Base-by-base conservation (phyloP, 2,797 vertebrate species). In the Cossypha caffra region DNA sequence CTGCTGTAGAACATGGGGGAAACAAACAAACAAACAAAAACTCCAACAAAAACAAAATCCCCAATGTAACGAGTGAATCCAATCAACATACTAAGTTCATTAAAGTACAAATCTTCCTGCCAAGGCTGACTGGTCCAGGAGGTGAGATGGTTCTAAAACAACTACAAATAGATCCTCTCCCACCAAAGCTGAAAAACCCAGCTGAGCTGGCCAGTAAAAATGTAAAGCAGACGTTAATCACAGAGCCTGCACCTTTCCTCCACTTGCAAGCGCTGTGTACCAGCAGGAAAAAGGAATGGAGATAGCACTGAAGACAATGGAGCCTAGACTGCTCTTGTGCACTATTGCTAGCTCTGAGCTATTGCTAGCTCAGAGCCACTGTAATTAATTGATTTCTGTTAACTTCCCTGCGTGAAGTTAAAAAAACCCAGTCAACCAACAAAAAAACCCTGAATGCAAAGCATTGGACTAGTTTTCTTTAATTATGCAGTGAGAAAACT, bases 81-180 rank as follows among this genome's bases (percentile, higher is more conserved):
- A 96, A 88, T 33, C 37, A 85, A 83, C 33, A 84, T n/a, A 78
- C 43, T 95, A 94, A 95, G 87, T 66, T 57, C 29, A 63, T 88
- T 89, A 89, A 80, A 91, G 59, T 8, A 83, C 10, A 23, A 35
- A 72, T 69, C 42, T 79, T 93, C 45, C 50, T 85, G 59, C 87
- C 88, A 92, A 94, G 62, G 25, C 69, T 84, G 71, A 45, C 57
- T 87, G 81, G 23, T 89, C 66, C 0, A 0, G 63, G 76, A 95
- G 38, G 57, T 31, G 16, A 64, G 87, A 94, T 50, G 57, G 48
- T 88, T 89, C 45, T 51, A 81, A 78, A 31, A 86, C 3, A 4
- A 38, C 62, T 89, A 95, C 79, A 91, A 94, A 95, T 38, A 95
- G 84, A 93, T 66, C 35, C 26, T 86, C 45, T 93, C 81, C 55